Evolutionary conservation across 2,113 vertebrate species (phyloP).

Genomic region (Petroica traversi): DNA sequence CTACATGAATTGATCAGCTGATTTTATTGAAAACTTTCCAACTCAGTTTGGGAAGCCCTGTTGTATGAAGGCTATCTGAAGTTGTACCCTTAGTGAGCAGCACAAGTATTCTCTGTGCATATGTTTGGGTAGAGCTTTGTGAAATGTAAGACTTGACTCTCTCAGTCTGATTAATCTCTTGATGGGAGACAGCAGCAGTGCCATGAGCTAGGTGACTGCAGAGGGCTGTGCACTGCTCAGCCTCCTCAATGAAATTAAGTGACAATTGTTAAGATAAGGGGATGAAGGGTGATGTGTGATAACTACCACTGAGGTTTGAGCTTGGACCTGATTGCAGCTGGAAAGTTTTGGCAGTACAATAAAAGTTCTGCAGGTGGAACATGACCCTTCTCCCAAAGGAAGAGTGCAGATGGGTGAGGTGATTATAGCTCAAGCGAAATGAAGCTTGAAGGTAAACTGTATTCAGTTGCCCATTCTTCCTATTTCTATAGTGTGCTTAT

Average conservation of each 20-base stretch:
- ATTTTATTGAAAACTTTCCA: not conserved
- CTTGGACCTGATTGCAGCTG: not conserved
- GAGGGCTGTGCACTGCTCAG: not conserved
- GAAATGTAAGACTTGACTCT: not conserved
- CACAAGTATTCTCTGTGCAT: not conserved
- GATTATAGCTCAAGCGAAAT: not conserved
- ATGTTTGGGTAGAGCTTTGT: not conserved
- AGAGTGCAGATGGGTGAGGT: not conserved
- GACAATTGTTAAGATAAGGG: not conserved
- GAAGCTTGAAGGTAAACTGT: not conserved
- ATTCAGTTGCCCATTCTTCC: not conserved
- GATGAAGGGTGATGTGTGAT: fast-evolving
- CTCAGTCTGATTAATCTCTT: not conserved
- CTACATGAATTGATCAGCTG: not conserved
- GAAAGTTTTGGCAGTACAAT: not conserved
- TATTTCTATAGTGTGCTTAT: not conserved
- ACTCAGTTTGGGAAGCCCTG: not conserved
- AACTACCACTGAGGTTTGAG: not conserved
- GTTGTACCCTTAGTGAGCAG: not conserved
- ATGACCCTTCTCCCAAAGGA: not conserved
- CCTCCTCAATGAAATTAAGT: not conserved
- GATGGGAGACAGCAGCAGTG: not conserved
- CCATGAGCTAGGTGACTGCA: not conserved
- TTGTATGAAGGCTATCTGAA: not conserved
- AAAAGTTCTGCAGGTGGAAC: not conserved